A percentile compares a stretch with the other conserved stretches of the same genome.
Evolutionary conservation across 92 coral and sea anemone species (phyloP).

Genomic region (Phenganax marumi): DNA sequence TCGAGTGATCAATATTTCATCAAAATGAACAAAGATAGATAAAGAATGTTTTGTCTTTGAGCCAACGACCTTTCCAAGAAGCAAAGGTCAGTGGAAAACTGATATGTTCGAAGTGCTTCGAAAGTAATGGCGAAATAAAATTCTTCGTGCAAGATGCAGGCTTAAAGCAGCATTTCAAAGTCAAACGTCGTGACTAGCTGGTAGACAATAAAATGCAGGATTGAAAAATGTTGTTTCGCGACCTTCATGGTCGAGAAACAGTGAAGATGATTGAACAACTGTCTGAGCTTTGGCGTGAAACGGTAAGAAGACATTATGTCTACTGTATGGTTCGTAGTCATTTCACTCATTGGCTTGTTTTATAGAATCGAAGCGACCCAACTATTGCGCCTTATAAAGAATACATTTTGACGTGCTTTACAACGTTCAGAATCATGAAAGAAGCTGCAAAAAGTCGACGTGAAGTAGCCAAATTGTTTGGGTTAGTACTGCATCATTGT

Average conservation of each 20-base stretch:
- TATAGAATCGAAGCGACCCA: not conserved
- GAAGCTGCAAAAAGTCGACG: not conserved
- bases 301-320: not conserved
- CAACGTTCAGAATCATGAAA: not conserved
- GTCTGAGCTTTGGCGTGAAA: constrained; percentile 5
- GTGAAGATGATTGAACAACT: constrained; percentile 7
- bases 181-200: constrained; percentile 6
- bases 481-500: constrained; percentile 10
- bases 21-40: not conserved
- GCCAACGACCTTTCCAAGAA: constrained; percentile 30
- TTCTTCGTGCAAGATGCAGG: constrained; percentile 6
- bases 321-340: not conserved
- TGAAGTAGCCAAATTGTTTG: constrained; percentile 25
- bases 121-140: not conserved
- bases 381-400: not conserved
- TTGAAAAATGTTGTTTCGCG: constrained; percentile 20
- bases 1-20: constrained; percentile 7
- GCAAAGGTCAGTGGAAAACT: constrained; percentile 1
- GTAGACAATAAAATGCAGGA: not conserved
- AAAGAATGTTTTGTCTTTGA: constrained; percentile 12
- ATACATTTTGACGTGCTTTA: not conserved
- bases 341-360: not conserved
- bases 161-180: constrained; percentile 29
- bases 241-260: constrained; percentile 33
- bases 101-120: constrained; percentile 18